These are phyloP conservation scores for Scaptomyza pallida DNA, from an alignment of 1,140 invertebrate species.

Conservation along the genomic window DNA sequence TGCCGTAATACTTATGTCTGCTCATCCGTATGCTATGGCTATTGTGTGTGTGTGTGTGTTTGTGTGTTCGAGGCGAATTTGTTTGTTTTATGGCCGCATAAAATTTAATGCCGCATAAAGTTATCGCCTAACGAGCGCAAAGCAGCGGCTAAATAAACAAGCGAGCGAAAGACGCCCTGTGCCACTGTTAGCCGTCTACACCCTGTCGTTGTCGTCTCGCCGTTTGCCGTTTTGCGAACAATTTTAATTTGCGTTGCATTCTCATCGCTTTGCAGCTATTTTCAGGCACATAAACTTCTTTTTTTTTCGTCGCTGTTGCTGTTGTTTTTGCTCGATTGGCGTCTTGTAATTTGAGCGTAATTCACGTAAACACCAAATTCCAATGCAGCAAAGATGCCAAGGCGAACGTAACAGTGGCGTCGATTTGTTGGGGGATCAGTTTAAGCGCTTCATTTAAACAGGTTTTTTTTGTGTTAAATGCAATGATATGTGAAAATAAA, in stretches of 20 bases:
- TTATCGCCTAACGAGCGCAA: constrained; percentile 78
- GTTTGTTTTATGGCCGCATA: constrained; percentile 80
- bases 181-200: not conserved
- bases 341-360: constrained; percentile 76
- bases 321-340: constrained; percentile 31
- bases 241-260: constrained; percentile 80
- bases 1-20: constrained; percentile 54
- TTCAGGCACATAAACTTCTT: constrained; percentile 48
- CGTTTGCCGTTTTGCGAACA: constrained; percentile 58
- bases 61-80: constrained; percentile 57
- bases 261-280: constrained; percentile 73
- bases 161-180: constrained; percentile 32
- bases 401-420: constrained; percentile 30
- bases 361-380: constrained; percentile 72
- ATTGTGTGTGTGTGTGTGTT: constrained; percentile 34
- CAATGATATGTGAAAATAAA: not conserved
- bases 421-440: not conserved
- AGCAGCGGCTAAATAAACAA: constrained; percentile 17
- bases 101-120: constrained; percentile 82
- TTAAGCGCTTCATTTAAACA: not conserved
- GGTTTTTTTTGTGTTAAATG: not conserved
- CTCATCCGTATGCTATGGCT: not conserved
- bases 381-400: constrained; percentile 15
- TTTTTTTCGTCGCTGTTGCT: constrained; percentile 11
- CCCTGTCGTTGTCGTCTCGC: constrained; percentile 14